These are phyloP conservation scores for Enchytraeus crypticus DNA, from an alignment of 2,888 invertebrate genomes.

Conservation along the genomic window DNA sequence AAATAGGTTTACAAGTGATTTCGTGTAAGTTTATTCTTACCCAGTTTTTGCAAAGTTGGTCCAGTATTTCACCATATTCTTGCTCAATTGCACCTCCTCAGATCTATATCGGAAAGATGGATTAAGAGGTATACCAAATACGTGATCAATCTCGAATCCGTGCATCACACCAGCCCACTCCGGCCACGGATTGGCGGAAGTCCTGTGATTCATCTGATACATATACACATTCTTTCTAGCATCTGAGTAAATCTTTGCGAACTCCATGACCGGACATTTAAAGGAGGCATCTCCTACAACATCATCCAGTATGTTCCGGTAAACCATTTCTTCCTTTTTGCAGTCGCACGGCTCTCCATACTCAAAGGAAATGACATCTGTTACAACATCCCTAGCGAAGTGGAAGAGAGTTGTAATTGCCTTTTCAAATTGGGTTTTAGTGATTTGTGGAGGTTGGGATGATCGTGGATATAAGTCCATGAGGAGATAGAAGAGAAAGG, in stretches of 20 bases:
- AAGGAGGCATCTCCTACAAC: slow-evolving; percentile 90
- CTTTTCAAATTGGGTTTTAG: background rate
- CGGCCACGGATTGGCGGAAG: slow-evolving; percentile 37
- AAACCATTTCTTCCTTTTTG: slow-evolving; percentile 39
- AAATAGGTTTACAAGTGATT: no score
- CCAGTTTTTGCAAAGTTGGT: slow-evolving; percentile 88
- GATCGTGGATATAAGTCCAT: background rate
- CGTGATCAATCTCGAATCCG: slow-evolving; percentile 41
- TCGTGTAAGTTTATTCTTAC: no score
- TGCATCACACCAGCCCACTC: slow-evolving; percentile 42
- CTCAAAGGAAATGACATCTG: slow-evolving; percentile 24
- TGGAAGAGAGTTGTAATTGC: background rate
- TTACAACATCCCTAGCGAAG: background rate
- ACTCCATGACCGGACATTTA: slow-evolving; percentile 82
- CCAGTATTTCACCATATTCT: slow-evolving; percentile 84
- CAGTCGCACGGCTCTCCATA: slow-evolving; percentile 16
- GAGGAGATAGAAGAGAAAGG: slow-evolving; percentile 79
- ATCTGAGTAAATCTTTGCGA: slow-evolving; percentile 53
- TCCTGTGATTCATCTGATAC: slow-evolving; percentile 37
- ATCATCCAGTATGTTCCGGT: slow-evolving; percentile 77
- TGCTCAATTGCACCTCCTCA: slow-evolving; percentile 73
- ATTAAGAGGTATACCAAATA: slow-evolving; percentile 39
- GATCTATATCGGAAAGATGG: slow-evolving; percentile 37
- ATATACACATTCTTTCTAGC: slow-evolving; percentile 55
- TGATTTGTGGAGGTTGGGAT: background rate